Base-by-base conservation (phyloP, 2,888 invertebrate species). In the Anthrax anthrax region DNA sequence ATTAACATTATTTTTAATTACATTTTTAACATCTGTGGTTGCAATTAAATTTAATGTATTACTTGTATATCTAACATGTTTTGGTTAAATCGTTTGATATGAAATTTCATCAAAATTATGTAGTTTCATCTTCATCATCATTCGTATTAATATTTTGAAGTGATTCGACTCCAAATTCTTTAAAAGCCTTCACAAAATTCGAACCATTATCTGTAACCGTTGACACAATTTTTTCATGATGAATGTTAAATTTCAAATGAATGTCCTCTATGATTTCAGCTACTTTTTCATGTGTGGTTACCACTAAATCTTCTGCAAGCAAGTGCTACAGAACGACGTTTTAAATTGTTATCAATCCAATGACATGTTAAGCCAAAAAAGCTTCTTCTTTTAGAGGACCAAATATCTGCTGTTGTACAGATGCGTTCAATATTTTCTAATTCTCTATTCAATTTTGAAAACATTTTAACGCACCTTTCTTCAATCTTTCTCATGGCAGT, bases 261-360 rank as follows among this genome's bases (percentile, higher is more conserved):
- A n/a, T n/a, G n/a, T n/a, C n/a, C n/a, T n/a, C n/a, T n/a, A n/a
- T n/a, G n/a, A n/a, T n/a, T n/a, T n/a, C n/a, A n/a, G n/a, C n/a
- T n/a, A n/a, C n/a, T n/a, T 40, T 44, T 18, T 56, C 54, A 18
- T 37, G 27, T n/a, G n/a, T n/a, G n/a, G n/a, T n/a, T n/a, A n/a
- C n/a, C n/a, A n/a, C n/a, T n/a, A 47, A 57, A 54, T 47, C 54
- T 50, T 47, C 46, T 53, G 42, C 56, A 56, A 27, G 55, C 51
- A 37, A 58, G 23, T n/a, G 55, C 51, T 45, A 41, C 53, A 32
- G 50, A 50, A 19, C 50, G 38, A 43, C 54, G 46, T 45, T 53
- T 23, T 16, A 52, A 51, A 37, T 49, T 50, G 18, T n/a, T 17
- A 18, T 50, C 47, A 18, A 55, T 53, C 56, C 53, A 57, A 38